Conservation (phyloP, 2,888 invertebrate genomes). For the Tetropium fuscum region DNA sequence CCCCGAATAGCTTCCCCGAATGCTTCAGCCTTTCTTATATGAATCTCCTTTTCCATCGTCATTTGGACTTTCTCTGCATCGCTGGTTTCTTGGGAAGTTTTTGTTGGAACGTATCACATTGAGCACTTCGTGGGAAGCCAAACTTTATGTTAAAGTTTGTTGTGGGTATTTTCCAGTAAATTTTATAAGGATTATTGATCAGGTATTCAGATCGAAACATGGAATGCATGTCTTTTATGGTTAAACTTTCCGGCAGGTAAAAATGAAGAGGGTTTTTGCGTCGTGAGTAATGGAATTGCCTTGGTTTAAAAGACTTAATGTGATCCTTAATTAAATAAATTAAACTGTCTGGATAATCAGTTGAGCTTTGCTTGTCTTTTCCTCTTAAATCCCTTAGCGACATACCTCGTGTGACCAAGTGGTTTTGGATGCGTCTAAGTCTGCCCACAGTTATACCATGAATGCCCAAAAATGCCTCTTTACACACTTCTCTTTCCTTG, state of each 20-base stretch:
- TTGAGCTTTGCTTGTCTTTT: conserved; percentile 25
- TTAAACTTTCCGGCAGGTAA: background rate
- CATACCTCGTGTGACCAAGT: conserved; percentile 22
- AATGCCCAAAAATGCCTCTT: conserved; percentile 23
- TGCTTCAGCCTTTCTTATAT: no score
- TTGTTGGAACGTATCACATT: no score
- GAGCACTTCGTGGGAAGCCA: no score
- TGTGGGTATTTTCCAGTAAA: background rate
- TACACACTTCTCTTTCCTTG: conserved; percentile 26
- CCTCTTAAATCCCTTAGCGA: conserved; percentile 24
- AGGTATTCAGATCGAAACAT: background rate
- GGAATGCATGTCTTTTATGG: background rate
- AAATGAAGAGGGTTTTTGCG: background rate
- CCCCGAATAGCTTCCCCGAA: no score
- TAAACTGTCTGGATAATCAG: conserved; percentile 24
- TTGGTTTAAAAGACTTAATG: background rate
- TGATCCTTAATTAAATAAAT: background rate
- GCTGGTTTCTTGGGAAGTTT: no score
- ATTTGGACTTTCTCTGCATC: no score
- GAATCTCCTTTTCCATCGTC: no score
- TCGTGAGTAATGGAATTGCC: conserved; percentile 1
- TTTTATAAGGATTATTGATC: background rate
- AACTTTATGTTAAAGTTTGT: background rate
- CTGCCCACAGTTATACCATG: conserved; percentile 23
- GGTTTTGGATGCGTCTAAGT: conserved; percentile 23